Evolutionary conservation across 2,113 vertebrate species (phyloP), one percentile per base, ranked within the genome.

Genomic region (Barbus barbus): DNA sequence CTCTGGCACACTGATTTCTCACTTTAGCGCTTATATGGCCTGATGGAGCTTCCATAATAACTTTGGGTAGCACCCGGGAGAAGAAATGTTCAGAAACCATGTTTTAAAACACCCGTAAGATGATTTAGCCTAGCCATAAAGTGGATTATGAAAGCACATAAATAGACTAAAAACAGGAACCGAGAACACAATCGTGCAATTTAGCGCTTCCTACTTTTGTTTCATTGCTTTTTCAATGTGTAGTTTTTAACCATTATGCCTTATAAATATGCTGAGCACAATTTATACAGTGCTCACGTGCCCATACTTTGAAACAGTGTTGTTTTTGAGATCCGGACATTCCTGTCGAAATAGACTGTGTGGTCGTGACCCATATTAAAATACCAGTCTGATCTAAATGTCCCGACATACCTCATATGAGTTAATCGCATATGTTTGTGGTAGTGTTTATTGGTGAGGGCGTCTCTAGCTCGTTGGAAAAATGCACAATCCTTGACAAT

Each of bases 321-420:
- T 48, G 80, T 71, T 33, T 82, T 71, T 53, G 26, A 67, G 31
- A 71, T 12, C 26, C 3, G 3, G 31, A n/a, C 48, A 72, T 72
- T 38, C 51, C 78, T 38, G 71, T 18, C 41, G 41, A 87, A 81
- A 71, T 81, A 77, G 63, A 53, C 36, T 67, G 33, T 67, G 71
- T 69, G 36, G 41, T 63, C 51, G 9, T 74, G 46, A 63, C 84
- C 60, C 31, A 26, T 53, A 65, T 84, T 63, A 82, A 84, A 72
- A 87, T 82, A n/a, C 61, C 73, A 26, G 38, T 78, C 78, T 51
- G 73, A 56, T 67, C 20, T 41, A 73, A 79, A 79, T 79, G 67
- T 33, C 79, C 80, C 79, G 48, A 74, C 63, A 53, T 67, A 69
- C 80, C 28, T 78, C 16, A 71, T 69, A 18, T 36, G 16, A 51